A percentile compares a stretch with the other conserved stretches of the same genome.
Conservation (phyloP, 2,113 vertebrate species). For the Sander lucioperca region DNA sequence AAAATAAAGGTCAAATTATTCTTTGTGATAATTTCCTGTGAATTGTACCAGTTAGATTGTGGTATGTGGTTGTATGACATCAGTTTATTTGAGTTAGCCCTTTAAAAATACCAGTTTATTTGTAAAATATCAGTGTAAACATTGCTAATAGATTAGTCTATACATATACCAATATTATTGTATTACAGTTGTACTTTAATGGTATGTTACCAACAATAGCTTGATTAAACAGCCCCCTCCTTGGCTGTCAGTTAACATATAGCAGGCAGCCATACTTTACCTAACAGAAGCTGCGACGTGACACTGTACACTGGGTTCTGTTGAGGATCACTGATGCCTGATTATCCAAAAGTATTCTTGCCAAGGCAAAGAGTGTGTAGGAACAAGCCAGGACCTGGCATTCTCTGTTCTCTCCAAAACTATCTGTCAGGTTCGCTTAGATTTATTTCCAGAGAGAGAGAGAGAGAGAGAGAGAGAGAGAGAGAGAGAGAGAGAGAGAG, state of each 20-base stretch:
- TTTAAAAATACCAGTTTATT: neutral
- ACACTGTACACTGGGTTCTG: slow-evolving; percentile 39
- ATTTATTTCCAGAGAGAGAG: slow-evolving; percentile 1
- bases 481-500: too few species aligned
- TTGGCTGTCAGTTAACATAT: slow-evolving; percentile 45
- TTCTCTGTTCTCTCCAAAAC: slow-evolving; percentile 12
- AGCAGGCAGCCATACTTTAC: slow-evolving; percentile 45
- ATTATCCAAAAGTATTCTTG: slow-evolving; percentile 48
- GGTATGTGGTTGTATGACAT: neutral
- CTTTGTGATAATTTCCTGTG: neutral
- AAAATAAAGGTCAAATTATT: neutral
- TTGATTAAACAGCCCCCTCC: neutral
- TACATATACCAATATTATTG: neutral
- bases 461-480: neutral
- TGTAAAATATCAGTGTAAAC: neutral
- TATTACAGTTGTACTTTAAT: slow-evolving; percentile 17
- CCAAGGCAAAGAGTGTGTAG: slow-evolving; percentile 45
- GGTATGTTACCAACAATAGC: slow-evolving; percentile 35
- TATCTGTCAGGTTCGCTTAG: slow-evolving; percentile 39
- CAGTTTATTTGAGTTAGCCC: neutral
- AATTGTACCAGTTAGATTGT: neutral
- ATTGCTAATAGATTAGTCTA: slow-evolving; percentile 4
- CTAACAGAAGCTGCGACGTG: slow-evolving; percentile 45
- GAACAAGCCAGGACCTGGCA: slow-evolving; percentile 34
- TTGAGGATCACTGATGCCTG: slow-evolving; percentile 33